A percentile compares a stretch with the other conserved stretches of the same genome.
Evolutionary conservation across 2,888 invertebrate species (phyloP).

Genomic region (Synanthedon tipuliformis): DNA sequence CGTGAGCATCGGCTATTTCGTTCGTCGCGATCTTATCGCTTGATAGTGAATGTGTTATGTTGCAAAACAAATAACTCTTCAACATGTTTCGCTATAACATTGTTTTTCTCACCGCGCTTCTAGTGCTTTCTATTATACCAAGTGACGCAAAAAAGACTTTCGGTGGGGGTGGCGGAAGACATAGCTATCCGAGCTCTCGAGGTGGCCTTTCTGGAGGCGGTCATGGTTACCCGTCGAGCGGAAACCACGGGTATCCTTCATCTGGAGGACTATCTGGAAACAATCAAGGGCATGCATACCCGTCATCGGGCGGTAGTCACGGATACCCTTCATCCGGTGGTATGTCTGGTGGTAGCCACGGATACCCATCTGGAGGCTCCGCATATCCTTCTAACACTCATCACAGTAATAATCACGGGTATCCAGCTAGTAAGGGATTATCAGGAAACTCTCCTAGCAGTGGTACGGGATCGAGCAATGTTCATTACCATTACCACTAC

Average conservation of each 20-base stretch:
- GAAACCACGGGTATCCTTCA: conserved; percentile 4
- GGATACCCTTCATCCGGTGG: conserved; percentile 11
- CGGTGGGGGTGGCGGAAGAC: conserved; percentile 7
- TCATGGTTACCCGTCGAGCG: conserved; percentile 5
- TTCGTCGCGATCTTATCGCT: background rate
- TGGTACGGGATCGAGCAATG: conserved; percentile 5
- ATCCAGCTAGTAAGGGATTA: conserved; percentile 12
- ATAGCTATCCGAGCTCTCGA: conserved; percentile 6
- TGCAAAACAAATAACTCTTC: conserved; percentile 5
- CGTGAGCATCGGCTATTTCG: conserved; percentile 11
- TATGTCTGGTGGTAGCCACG: conserved; percentile 4
- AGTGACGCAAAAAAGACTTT: conserved; percentile 5
- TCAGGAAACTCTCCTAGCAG: conserved; percentile 11
- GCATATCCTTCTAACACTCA: background rate
- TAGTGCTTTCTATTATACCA: conserved; percentile 8
- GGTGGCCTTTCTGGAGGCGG: conserved; percentile 2
- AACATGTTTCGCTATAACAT: conserved; percentile 8
- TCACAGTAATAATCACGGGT: conserved; percentile 8
- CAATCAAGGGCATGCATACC: background rate
- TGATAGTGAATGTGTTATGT: conserved; percentile 3
- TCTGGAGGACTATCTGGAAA: conserved; percentile 5
- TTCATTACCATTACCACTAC: conserved; percentile 11
- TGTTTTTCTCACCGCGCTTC: conserved; percentile 7
- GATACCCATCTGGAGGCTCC: conserved; percentile 1
- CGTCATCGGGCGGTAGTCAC: conserved; percentile 9